phyloP scores from a whole-genome alignment of 2,888 invertebrate species.

The Leptothorax acervorum region DNA sequence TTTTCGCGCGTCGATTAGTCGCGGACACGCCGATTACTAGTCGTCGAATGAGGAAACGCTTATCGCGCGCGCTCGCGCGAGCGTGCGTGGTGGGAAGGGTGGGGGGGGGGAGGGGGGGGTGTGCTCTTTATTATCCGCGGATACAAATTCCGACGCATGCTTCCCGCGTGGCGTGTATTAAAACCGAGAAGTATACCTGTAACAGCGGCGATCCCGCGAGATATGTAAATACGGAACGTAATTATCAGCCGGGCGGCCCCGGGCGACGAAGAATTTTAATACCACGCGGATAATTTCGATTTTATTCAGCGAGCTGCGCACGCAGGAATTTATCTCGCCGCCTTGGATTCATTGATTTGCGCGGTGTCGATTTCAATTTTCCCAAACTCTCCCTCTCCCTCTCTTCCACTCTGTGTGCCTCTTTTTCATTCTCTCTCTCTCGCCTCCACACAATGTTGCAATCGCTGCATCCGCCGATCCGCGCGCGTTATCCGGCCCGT shows the following conservation, averaged over 20 bases:
- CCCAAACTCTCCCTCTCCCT: neutral
- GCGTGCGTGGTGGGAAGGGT: no score
- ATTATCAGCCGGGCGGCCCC: constrained; percentile 51
- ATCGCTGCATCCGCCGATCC: neutral
- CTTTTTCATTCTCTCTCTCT: neutral
- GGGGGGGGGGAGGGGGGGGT: neutral
- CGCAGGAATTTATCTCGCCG: constrained; percentile 34
- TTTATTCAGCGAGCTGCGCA: constrained; percentile 23
- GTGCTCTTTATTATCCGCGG: constrained; percentile 50
- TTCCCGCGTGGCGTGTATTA: constrained; percentile 35
- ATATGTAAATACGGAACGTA: constrained; percentile 53
- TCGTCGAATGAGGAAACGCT: constrained; percentile 31
- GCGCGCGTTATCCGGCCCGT: constrained; percentile 32
- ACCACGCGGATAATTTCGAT: constrained; percentile 45
- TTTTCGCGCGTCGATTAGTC: constrained; percentile 45
- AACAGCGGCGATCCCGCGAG: constrained; percentile 46
- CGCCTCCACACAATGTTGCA: neutral
- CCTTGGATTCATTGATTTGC: constrained; percentile 7
- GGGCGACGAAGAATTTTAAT: constrained; percentile 52
- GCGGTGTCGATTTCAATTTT: constrained; percentile 41
- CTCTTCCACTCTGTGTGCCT: neutral
- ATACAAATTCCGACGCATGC: constrained; percentile 47
- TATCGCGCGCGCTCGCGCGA: constrained; percentile 18
- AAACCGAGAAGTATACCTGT: constrained; percentile 43
- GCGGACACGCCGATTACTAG: constrained; percentile 21